Evolutionary conservation across 23 tunicate genomes (phyloP), one percentile per base, ranked within the genome.

Genomic region (Halocynthia roretzi): DNA sequence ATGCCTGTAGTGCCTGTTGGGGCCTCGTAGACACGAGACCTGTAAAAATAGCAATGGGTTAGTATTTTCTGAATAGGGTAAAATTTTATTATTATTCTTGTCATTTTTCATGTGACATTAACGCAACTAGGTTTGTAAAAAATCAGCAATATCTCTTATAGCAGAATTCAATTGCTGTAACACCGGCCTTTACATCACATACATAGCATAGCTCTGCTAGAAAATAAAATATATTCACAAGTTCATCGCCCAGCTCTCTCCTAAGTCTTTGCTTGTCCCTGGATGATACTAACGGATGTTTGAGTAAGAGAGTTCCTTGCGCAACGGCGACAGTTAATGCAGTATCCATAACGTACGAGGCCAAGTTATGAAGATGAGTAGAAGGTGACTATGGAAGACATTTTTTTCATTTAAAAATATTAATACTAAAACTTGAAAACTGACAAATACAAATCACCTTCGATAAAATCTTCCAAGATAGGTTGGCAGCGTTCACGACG

Each of bases 171-270:
- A 31, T 31, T 31, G 44, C 44, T 31, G 44, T 57, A 57, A 57
- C 12, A 57, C 62, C 14, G 11, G 12, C 14, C 62, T 57, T 57
- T 10, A 57, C 62, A 57, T 14, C 11, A 14, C 12, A 57, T 57
- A 57, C 14, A 57, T 57, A 57, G 11, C 14, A 57, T 57, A 57
- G 44, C 44, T 31, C 44, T 60, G 4, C 1, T 60, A 15, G 17
- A 60, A 60, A 60, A 1, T 1, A 68, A 2, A 68, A 68, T 17
- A 17, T 17, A 20, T 68, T 73, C 56, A 92, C 98, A 85, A 92
- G 31, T 61, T 92, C 98, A 54, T 92, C 98, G 8, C 78, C 77
- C 0, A 92, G 78, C 49, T 92, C 91, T 68, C 98, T 72, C 67
- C 83, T 77, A 10, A 92, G 67, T 22, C 84, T 51, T 82, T 92